These are phyloP conservation scores for Echinarachnius parma DNA, from an alignment of 53 echinoderm and acorn worm genomes.

Conservation along the genomic window DNA sequence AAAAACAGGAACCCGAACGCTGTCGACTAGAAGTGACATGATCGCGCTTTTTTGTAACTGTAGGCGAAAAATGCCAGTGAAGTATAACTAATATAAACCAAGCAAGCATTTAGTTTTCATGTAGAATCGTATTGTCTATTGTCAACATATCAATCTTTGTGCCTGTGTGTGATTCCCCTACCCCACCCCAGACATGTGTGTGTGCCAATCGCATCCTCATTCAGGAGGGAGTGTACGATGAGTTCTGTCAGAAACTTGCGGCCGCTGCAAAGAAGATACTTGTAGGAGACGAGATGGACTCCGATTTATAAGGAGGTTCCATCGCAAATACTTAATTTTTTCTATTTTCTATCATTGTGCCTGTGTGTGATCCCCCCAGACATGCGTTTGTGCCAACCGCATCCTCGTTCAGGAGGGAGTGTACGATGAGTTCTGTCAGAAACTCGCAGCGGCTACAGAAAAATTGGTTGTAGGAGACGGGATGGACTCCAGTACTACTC, in stretches of 20 bases:
- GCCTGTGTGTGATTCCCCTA: too few relatives aligned
- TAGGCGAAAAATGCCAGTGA: too few relatives aligned
- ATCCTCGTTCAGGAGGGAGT: constrained; percentile 74
- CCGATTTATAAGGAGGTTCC: too few relatives aligned
- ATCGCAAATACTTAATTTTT: background rate
- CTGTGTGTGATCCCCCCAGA: constrained; percentile 43
- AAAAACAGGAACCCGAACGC: too few relatives aligned
- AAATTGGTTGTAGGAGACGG: constrained; percentile 85
- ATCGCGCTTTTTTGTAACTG: too few relatives aligned
- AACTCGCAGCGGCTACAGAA: constrained; percentile 41
- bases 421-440: constrained; percentile 81
- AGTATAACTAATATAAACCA: too few relatives aligned
- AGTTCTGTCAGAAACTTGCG: constrained; percentile 72
- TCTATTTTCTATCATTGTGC: background rate
- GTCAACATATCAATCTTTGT: too few relatives aligned
- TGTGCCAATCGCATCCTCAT: constrained; percentile 83
- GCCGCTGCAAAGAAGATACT: constrained; percentile 53
- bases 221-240: constrained; percentile 76
- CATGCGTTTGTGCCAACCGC: constrained; percentile 88
- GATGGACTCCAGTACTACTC: constrained; percentile 59
- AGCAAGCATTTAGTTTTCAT: too few relatives aligned
- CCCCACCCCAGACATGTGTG: constrained; percentile 73
- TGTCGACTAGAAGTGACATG: too few relatives aligned
- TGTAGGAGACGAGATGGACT: constrained; percentile 79
- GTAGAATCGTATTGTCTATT: too few relatives aligned